phyloP scores from a whole-genome alignment of 2,113 vertebrate species.

The Grammomys surdaster region DNA sequence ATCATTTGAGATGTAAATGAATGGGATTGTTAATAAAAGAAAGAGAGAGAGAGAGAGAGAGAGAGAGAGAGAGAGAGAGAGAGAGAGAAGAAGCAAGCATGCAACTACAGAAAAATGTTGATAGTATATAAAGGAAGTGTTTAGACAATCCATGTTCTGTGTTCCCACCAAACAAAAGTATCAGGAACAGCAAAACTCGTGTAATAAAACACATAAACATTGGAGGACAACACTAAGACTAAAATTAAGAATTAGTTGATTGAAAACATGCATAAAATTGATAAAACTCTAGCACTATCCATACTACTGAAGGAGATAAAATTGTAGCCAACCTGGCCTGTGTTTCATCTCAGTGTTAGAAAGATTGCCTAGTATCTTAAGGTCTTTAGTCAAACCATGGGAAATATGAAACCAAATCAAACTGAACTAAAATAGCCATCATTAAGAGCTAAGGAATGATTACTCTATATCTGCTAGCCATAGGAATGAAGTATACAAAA shows the following conservation, averaged over 20 bases:
- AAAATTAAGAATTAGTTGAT: not conserved
- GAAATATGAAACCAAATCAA: not conserved
- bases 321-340: not conserved
- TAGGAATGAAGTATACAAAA: not conserved
- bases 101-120: not conserved
- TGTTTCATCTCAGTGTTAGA: not conserved
- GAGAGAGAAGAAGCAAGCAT: not conserved
- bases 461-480: too few relatives aligned
- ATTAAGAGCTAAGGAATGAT: too few relatives aligned
- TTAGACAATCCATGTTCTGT: not conserved
- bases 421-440: not conserved
- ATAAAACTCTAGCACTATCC: not conserved
- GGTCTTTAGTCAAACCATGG: not conserved
- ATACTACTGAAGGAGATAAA: too few relatives aligned
- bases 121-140: not conserved
- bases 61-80: too few relatives aligned
- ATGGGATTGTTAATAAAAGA: too few relatives aligned
- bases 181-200: not conserved
- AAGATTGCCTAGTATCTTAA: too few relatives aligned
- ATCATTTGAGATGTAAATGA: too few relatives aligned
- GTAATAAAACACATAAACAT: not conserved
- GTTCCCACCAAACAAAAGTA: not conserved
- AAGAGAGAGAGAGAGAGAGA: not conserved
- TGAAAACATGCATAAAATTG: not conserved
- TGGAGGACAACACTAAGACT: not conserved